Conservation (phyloP, 2,113 vertebrate species). For the Motacilla alba region DNA sequence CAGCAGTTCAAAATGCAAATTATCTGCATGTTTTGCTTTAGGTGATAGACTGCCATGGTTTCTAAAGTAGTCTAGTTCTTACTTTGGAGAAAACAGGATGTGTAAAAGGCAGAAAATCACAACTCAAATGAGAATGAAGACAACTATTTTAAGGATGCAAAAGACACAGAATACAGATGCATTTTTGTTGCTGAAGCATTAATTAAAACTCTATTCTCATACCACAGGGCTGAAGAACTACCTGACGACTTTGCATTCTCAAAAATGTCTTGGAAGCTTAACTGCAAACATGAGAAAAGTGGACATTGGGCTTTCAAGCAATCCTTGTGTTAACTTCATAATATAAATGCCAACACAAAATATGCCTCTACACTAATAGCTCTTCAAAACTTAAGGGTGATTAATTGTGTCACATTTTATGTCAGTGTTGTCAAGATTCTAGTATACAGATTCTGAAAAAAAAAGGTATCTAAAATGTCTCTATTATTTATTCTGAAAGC, state of each 20-base stretch:
- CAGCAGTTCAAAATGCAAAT: not conserved
- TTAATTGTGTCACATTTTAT: not conserved
- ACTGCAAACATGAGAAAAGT: not conserved
- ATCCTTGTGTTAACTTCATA: not conserved
- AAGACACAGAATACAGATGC: not conserved
- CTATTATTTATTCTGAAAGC: not conserved
- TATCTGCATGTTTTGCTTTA: not conserved
- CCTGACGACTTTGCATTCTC: not conserved
- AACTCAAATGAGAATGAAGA: not conserved
- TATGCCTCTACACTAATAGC: not conserved
- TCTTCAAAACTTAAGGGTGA: not conserved
- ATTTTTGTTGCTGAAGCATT: not conserved
- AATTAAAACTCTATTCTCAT: not conserved
- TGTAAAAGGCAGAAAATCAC: not conserved
- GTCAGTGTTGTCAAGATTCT: not conserved
- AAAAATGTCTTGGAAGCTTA: not conserved
- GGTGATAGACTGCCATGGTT: not conserved
- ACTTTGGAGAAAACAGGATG: not conserved
- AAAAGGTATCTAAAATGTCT: not conserved
- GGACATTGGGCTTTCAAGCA: not conserved
- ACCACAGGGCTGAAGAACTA: not conserved
- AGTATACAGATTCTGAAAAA: not conserved
- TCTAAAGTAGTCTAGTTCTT: not conserved
- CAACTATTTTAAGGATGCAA: not conserved
- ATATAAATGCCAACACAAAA: not conserved